phyloP scores from a whole-genome alignment of 1,140 invertebrate genomes.

The Hycleus cichorii region DNA sequence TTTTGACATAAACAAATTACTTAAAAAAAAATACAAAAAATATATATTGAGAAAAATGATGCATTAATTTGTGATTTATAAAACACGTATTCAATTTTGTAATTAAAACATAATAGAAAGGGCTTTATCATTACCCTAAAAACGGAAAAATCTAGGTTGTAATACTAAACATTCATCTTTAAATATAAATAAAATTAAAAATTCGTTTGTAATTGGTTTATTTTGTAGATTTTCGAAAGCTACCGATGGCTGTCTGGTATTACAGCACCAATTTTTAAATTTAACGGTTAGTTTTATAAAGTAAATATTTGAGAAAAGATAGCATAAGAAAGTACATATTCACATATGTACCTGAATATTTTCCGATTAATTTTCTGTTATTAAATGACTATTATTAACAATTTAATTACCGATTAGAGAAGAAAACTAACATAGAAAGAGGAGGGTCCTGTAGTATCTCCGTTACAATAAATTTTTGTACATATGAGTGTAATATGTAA shows the following conservation, averaged over 20 bases:
- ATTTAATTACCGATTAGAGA: no score
- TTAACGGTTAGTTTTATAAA: slow-evolving; percentile 11
- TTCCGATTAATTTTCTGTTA: background rate
- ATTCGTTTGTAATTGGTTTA: no score
- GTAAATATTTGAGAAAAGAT: background rate
- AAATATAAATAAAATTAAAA: background rate
- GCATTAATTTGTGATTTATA: slow-evolving; percentile 10
- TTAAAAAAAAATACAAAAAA: slow-evolving; percentile 2
- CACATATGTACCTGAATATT: slow-evolving; percentile 29
- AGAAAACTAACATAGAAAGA: no score
- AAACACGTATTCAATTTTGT: slow-evolving; percentile 11
- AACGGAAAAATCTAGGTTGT: slow-evolving; percentile 2
- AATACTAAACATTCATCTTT: slow-evolving; percentile 7
- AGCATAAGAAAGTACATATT: slow-evolving; percentile 27
- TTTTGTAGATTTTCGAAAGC: no score
- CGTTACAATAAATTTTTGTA: slow-evolving; percentile 1
- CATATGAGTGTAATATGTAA: slow-evolving; percentile 15
- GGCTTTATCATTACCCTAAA: slow-evolving; percentile 10
- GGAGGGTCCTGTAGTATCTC: no score
- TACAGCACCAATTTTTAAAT: background rate
- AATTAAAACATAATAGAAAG: background rate
- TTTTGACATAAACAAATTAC: slow-evolving; percentile 14
- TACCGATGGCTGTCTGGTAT: no score
- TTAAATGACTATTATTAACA: no score
- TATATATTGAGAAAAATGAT: background rate